Conservation (phyloP, 2,888 invertebrate species). For the Drymonia ruficornis region DNA sequence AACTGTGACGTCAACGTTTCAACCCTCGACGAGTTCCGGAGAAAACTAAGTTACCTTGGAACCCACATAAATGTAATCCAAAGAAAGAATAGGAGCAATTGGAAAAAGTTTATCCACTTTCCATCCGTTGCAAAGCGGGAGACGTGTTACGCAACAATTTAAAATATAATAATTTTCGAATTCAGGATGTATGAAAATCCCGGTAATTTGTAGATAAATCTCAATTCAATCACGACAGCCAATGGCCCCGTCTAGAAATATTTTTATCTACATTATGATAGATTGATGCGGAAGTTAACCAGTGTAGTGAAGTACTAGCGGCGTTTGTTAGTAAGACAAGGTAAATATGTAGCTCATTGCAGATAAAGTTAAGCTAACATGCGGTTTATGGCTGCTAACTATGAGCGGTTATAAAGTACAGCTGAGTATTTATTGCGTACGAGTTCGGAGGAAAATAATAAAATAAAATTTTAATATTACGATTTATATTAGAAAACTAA, state of each 20-base stretch:
- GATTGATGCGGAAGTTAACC: constrained; percentile 19
- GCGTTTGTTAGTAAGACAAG: constrained; percentile 1
- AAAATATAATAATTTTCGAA: too few species aligned
- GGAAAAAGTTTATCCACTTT: too few species aligned
- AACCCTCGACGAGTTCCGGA: too few species aligned
- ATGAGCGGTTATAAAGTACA: not conserved
- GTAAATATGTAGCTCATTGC: constrained; percentile 1
- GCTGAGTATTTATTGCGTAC: not conserved
- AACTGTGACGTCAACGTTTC: too few species aligned
- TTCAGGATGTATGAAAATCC: not conserved
- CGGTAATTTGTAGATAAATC: not conserved
- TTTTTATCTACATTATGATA: constrained; percentile 22
- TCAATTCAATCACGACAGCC: constrained; percentile 4
- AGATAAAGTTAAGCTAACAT: constrained; percentile 4
- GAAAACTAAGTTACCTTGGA: too few species aligned
- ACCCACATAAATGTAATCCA: too few species aligned
- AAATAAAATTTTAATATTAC: not conserved
- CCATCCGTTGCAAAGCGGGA: too few species aligned
- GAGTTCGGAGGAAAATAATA: not conserved
- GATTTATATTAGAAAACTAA: too few species aligned
- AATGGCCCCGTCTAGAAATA: constrained; percentile 9
- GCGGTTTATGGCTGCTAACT: constrained; percentile 3
- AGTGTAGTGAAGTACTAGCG: constrained; percentile 1
- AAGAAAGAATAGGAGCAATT: too few species aligned
- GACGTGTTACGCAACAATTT: too few species aligned